A percentile compares a stretch with the other conserved stretches of the same genome.
phyloP scores from a whole-genome alignment of 1,140 invertebrate species.

The Ceratosolen solmsi region DNA sequence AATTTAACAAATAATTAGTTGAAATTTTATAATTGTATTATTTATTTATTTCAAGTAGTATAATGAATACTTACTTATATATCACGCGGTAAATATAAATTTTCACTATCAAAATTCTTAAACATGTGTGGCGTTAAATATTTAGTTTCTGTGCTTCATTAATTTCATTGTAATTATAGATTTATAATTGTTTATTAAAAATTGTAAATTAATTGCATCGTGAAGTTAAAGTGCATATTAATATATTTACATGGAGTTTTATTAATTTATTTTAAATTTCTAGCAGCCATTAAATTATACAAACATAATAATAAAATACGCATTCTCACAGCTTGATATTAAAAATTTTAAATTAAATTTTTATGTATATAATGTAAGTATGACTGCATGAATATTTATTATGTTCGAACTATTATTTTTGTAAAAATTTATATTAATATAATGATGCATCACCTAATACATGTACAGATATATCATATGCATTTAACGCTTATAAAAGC shows the following conservation, averaged over 20 bases:
- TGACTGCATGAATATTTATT: conserved; percentile 10
- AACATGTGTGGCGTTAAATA: not conserved
- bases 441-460: not conserved
- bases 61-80: not conserved
- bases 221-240: not conserved
- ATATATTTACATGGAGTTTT: not conserved
- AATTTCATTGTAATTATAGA: not conserved
- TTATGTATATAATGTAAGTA: not conserved
- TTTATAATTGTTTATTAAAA: not conserved
- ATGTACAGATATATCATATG: not conserved
- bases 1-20: not conserved
- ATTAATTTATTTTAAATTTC: not conserved
- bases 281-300: not conserved
- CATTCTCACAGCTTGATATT: not conserved
- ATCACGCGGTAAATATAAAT: not conserved
- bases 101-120: too few species aligned
- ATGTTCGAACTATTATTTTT: conserved; percentile 1
- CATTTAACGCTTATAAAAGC: not conserved
- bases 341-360: not conserved
- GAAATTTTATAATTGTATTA: not conserved
- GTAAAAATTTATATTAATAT: conserved; percentile 12
- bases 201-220: not conserved
- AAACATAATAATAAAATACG: conserved; percentile 8
- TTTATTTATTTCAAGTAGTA: not conserved
- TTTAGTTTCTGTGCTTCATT: not conserved